A percentile compares a stretch with the other conserved stretches of the same genome.
These are phyloP conservation scores for Phalanger gymnotis DNA, from an alignment of 2,797 vertebrate genomes.

Conservation along the genomic window DNA sequence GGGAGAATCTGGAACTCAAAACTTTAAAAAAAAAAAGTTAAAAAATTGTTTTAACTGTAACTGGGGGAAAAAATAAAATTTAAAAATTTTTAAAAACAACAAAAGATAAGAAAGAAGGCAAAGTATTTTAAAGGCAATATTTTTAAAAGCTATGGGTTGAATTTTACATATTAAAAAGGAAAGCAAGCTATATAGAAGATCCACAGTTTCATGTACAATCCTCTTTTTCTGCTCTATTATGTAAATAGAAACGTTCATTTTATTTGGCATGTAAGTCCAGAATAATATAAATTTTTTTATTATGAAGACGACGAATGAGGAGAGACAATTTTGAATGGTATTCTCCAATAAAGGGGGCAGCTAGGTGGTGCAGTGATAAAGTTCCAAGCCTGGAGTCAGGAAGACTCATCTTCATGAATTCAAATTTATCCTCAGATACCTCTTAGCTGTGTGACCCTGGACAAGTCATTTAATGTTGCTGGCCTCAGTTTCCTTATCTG, in stretches of 20 bases:
- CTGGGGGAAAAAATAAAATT: neutral
- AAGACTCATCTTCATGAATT: neutral
- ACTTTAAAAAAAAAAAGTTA: neutral
- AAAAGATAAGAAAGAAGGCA: neutral
- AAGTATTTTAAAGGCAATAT: too few relatives aligned
- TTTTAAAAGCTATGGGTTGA: neutral
- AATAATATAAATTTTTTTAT: neutral
- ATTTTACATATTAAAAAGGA: neutral
- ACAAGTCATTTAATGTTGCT: neutral
- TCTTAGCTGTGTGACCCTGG: neutral
- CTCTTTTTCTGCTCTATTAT: neutral
- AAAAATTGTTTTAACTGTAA: neutral
- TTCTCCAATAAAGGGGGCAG: neutral
- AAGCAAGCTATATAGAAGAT: neutral
- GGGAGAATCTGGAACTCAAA: neutral
- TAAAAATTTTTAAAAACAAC: neutral
- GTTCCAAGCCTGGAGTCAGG: neutral
- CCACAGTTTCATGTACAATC: neutral
- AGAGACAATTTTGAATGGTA: neutral
- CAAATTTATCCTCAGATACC: neutral
- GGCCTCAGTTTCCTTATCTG: neutral
- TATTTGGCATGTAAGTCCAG: neutral
- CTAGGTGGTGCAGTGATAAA: neutral
- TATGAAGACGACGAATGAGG: neutral
- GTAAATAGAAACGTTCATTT: neutral